These are phyloP conservation scores for Ageneiosus marmoratus DNA, from an alignment of 2,113 vertebrate species.

Conservation along the genomic window DNA sequence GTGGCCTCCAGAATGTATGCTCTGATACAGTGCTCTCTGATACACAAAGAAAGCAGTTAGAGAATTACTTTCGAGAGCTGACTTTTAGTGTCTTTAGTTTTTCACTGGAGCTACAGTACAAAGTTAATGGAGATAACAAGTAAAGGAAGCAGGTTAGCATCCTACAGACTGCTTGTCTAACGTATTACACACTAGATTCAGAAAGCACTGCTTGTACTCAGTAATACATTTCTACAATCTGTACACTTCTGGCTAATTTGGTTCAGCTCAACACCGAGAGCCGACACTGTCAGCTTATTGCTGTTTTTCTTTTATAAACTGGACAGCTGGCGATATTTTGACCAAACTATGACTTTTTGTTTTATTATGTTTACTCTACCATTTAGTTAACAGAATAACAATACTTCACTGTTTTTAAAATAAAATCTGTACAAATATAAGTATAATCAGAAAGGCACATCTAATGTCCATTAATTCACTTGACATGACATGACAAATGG, in stretches of 20 bases:
- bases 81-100: not conserved
- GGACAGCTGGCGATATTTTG: not conserved
- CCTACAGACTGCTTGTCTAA: not conserved
- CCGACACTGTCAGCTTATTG: not conserved
- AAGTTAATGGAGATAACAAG: not conserved
- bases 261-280: not conserved
- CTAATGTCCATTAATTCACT: not conserved
- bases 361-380: not conserved
- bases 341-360: not conserved
- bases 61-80: not conserved
- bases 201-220: not conserved
- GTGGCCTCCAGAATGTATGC: constrained; percentile 76
- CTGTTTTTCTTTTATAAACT: not conserved
- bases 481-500: not conserved
- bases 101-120: not conserved
- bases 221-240: not conserved
- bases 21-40: constrained; percentile 81
- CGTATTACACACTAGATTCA: not conserved
- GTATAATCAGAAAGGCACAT: not conserved
- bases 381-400: not conserved
- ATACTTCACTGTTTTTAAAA: not conserved
- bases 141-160: not conserved
- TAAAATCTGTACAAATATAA: not conserved
- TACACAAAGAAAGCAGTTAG: not conserved
- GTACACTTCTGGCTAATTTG: not conserved